phyloP scores from a whole-genome alignment of 2,797 vertebrate genomes.

The Trematomus bernacchii region DNA sequence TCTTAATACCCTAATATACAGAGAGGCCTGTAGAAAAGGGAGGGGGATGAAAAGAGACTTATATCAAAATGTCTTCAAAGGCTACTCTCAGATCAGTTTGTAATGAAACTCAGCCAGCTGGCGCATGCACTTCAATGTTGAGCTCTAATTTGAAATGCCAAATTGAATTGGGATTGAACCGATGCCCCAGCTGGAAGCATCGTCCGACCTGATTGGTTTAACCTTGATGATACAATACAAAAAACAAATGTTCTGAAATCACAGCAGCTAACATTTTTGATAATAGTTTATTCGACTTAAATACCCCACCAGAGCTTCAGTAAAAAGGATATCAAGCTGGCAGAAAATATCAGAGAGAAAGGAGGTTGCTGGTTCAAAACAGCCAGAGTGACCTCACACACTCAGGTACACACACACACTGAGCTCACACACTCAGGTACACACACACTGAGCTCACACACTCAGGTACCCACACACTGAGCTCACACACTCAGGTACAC shows the following conservation, averaged over 20 bases:
- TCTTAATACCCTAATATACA: slow-evolving; percentile 61
- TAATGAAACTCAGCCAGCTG: slow-evolving; percentile 12
- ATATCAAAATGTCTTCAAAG: slow-evolving; percentile 29
- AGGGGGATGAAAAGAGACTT: slow-evolving; percentile 4
- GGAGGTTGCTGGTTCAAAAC: neutral
- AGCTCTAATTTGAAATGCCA: slow-evolving; percentile 30
- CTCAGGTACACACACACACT: too few relatives aligned
- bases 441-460: too few relatives aligned
- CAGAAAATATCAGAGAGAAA: neutral
- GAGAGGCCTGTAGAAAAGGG: slow-evolving; percentile 47
- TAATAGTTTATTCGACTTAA: neutral
- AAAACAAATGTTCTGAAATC: slow-evolving; percentile 8
- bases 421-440: slow-evolving; percentile 33
- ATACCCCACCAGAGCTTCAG: neutral
- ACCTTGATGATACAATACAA: slow-evolving; percentile 12
- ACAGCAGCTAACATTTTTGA: neutral
- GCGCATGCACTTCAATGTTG: slow-evolving; percentile 3
- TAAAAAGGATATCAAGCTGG: neutral
- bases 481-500: too few relatives aligned
- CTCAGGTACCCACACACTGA: too few relatives aligned
- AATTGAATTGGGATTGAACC: slow-evolving; percentile 52
- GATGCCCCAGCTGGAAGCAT: slow-evolving; percentile 20
- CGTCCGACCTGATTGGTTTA: slow-evolving; percentile 50
- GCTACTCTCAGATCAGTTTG: slow-evolving; percentile 16
- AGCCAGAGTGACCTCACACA: slow-evolving; percentile 48